These are phyloP conservation scores for Pristis pectinata DNA, from an alignment of 2,797 vertebrate species.

Conservation along the genomic window DNA sequence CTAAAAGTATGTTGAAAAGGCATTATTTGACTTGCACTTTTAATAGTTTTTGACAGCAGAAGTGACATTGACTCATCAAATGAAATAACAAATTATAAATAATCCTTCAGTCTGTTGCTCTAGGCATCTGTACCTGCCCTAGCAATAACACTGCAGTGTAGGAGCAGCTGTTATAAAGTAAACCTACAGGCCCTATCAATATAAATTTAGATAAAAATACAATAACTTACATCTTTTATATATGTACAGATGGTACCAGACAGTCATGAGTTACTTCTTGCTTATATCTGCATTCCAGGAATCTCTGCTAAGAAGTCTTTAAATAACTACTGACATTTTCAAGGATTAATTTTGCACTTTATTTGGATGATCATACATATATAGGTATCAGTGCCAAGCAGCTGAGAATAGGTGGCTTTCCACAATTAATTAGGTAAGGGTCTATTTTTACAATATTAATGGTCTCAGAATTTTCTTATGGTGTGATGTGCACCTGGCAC, in stretches of 20 bases:
- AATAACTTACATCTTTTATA: not conserved
- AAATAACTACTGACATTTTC: not conserved
- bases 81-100: slow-evolving; percentile 8
- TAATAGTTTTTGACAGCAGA: slow-evolving; percentile 16
- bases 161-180: not conserved
- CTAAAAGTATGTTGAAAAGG: not conserved
- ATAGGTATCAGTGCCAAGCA: too few relatives aligned
- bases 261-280: not conserved
- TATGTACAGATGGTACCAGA: not conserved
- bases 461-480: not conserved
- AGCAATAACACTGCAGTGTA: not conserved
- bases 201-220: not conserved
- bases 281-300: not conserved
- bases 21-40: not conserved
- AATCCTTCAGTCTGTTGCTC: not conserved
- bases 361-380: not conserved
- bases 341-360: not conserved
- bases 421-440: not conserved
- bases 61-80: slow-evolving; percentile 12
- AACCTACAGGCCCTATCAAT: not conserved
- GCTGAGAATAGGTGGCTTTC: not conserved
- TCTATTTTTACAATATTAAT: not conserved
- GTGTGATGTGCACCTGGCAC: not conserved
- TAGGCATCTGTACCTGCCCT: not conserved
- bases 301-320: not conserved